Conservation (phyloP, 2,888 invertebrate species). For the Flexamia atlantica region DNA sequence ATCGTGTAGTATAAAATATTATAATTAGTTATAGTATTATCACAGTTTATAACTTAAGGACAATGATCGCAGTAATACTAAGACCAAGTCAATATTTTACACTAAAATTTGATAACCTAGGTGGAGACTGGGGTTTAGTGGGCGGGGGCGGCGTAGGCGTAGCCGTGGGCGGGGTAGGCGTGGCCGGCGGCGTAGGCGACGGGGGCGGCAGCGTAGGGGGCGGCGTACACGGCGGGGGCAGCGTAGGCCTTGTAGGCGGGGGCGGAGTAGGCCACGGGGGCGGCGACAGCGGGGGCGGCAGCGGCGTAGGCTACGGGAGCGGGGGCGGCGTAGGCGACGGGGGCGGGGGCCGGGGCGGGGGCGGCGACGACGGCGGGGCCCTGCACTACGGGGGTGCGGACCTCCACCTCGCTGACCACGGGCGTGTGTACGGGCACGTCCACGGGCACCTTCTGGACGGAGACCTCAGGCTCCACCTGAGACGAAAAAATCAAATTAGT, state of each 20-base stretch:
- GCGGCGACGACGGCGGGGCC: slow-evolving; percentile 67
- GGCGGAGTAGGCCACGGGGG: slow-evolving; percentile 52
- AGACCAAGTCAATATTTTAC: slow-evolving; percentile 60
- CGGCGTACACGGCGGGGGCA: slow-evolving; percentile 69
- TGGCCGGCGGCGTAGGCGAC: slow-evolving; percentile 5
- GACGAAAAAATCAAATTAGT: no score
- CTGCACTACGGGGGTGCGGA: slow-evolving; percentile 69
- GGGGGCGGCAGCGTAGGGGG: slow-evolving; percentile 66
- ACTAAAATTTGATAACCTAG: slow-evolving; percentile 56
- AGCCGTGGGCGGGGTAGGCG: slow-evolving; percentile 34
- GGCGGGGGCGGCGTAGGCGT: slow-evolving; percentile 47
- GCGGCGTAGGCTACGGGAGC: slow-evolving; percentile 71
- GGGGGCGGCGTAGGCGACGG: slow-evolving; percentile 69
- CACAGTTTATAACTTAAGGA: slow-evolving; percentile 28
- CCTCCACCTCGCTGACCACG: slow-evolving; percentile 71
- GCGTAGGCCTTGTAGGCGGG: slow-evolving; percentile 56
- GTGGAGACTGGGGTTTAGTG: slow-evolving; percentile 28
- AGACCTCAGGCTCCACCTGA: slow-evolving; percentile 71
- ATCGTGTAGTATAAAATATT: slow-evolving; percentile 56
- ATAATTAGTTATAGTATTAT: slow-evolving; percentile 61
- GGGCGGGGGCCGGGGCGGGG: slow-evolving; percentile 69
- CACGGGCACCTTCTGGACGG: slow-evolving; percentile 70
- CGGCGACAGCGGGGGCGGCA: slow-evolving; percentile 60
- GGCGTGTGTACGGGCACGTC: slow-evolving; percentile 71
- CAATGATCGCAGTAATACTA: slow-evolving; percentile 22